These are phyloP conservation scores for Carposina sasakii DNA, from an alignment of 1,140 invertebrate genomes.

Conservation along the genomic window DNA sequence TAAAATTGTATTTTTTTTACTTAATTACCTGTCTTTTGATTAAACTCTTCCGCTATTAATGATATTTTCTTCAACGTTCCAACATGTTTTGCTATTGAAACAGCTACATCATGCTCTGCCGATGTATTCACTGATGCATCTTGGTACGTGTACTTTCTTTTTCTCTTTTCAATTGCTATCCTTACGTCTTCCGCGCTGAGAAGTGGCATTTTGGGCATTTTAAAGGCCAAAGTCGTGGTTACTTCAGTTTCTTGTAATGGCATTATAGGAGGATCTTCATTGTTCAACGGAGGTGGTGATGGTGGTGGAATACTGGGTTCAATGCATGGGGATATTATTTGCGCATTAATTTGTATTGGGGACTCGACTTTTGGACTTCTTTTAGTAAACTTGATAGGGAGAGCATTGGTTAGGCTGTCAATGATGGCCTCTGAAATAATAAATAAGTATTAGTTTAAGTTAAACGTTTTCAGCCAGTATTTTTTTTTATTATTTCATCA, in stretches of 20 bases:
- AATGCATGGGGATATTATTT: too few relatives aligned
- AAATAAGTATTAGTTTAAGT: too few relatives aligned
- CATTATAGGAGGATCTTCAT: too few relatives aligned
- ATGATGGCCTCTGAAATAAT: slow-evolving; percentile 55
- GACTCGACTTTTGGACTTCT: slow-evolving; percentile 40
- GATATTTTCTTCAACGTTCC: slow-evolving; percentile 54
- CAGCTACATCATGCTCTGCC: slow-evolving; percentile 42
- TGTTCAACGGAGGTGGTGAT: too few relatives aligned
- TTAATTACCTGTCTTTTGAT: slow-evolving; percentile 60
- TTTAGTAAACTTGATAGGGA: slow-evolving; percentile 45
- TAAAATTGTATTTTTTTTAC: too few relatives aligned
- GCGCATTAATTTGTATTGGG: slow-evolving; percentile 51
- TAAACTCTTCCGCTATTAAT: slow-evolving; percentile 61
- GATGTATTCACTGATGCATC: slow-evolving; percentile 49
- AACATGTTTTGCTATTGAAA: slow-evolving; percentile 51
- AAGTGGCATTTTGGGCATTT: slow-evolving; percentile 58
- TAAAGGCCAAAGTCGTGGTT: slow-evolving; percentile 25
- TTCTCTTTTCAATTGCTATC: slow-evolving; percentile 25
- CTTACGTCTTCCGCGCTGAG: slow-evolving; percentile 49
- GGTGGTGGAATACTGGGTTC: too few relatives aligned
- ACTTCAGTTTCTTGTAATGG: slow-evolving; percentile 12
- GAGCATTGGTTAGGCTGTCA: slow-evolving; percentile 47
- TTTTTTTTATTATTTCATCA: too few relatives aligned
- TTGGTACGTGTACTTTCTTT: slow-evolving; percentile 25
- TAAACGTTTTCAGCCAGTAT: too few relatives aligned